Evolutionary conservation across 1,140 invertebrate species (phyloP), one percentile per base, ranked within the genome.

Genomic region (Arion vulgaris): DNA sequence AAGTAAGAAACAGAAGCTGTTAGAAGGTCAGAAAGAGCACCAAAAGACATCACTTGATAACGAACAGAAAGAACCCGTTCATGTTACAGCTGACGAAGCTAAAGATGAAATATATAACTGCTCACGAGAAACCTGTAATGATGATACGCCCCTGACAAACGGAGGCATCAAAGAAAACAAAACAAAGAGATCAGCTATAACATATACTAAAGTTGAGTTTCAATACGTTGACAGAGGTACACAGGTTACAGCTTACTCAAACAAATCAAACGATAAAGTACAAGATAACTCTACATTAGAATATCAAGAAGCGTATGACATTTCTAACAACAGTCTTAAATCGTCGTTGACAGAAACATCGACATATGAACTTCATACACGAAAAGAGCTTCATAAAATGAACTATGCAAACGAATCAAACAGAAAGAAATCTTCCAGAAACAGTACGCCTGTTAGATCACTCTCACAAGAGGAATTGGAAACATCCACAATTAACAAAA

Each of bases 1-100:
- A 79, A 84, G 76, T 79, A 88, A 81, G 82, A n/a, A n/a, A n/a
- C 84, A 32, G 84, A 32, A 26, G 80, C 80, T 78, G 81, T 57
- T 72, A 53, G 79, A 79, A 53, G 68, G 81, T 80, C 69, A 82
- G 62, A 78, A 53, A 5, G 28, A 78, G 1, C 4, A 4, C 26
- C 23, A n/a, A 1, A 23, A 36, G 17, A 75, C 73, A 45, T 9
- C 36, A 2, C 11, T 13, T 28, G 36, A n/a, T 4, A 38, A 34
- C n/a, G 38, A 34, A 15, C 32, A 75, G 45, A 15, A n/a, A 23
- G 17, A 39, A 75, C 19, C 17, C 41, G 15, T 49, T 26, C 17
- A n/a, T n/a, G n/a, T n/a, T n/a, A n/a, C n/a, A n/a, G n/a, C n/a
- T n/a, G n/a, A n/a, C n/a, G n/a, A n/a, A n/a, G n/a, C n/a, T n/a